Evolutionary conservation across 2,797 vertebrate genomes (phyloP).

Genomic region (Cyprinodon diabolis): DNA sequence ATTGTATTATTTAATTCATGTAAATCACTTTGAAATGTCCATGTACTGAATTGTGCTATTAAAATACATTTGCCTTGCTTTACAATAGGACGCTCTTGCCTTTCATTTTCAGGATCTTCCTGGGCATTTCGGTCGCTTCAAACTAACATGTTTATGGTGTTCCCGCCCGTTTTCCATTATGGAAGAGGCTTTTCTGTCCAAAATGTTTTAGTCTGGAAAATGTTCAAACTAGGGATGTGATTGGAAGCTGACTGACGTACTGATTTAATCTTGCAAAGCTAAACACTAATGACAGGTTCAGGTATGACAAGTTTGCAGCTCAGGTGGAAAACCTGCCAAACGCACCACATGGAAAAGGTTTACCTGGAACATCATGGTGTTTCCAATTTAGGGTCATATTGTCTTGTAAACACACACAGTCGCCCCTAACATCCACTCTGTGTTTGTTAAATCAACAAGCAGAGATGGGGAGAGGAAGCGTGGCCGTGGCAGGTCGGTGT

Average conservation of each 20-base stretch:
- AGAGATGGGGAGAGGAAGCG: slow-evolving; percentile 32
- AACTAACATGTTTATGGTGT: too few species aligned
- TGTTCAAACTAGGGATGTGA: background rate
- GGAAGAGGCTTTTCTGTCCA: too few species aligned
- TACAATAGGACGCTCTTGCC: too few species aligned
- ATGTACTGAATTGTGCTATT: too few species aligned
- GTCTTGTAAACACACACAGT: background rate
- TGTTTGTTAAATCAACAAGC: slow-evolving; percentile 36
- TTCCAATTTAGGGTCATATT: slow-evolving; percentile 16
- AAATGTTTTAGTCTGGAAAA: background rate
- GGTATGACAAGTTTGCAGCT: background rate
- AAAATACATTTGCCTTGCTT: too few species aligned
- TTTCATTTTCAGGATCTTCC: too few species aligned
- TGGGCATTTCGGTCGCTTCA: too few species aligned
- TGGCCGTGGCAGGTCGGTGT: slow-evolving; percentile 1
- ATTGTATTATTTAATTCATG: too few species aligned
- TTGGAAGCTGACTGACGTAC: background rate
- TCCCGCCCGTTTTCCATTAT: too few species aligned
- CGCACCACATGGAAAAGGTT: slow-evolving; percentile 11
- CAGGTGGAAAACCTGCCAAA: slow-evolving; percentile 17
- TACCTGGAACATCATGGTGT: slow-evolving; percentile 5
- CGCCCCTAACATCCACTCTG: background rate
- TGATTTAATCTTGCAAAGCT: slow-evolving; percentile 6
- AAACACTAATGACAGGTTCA: background rate
- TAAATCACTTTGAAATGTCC: too few species aligned